Evolutionary conservation across 2,797 vertebrate genomes (phyloP).

Genomic region (Danio tinwini): DNA sequence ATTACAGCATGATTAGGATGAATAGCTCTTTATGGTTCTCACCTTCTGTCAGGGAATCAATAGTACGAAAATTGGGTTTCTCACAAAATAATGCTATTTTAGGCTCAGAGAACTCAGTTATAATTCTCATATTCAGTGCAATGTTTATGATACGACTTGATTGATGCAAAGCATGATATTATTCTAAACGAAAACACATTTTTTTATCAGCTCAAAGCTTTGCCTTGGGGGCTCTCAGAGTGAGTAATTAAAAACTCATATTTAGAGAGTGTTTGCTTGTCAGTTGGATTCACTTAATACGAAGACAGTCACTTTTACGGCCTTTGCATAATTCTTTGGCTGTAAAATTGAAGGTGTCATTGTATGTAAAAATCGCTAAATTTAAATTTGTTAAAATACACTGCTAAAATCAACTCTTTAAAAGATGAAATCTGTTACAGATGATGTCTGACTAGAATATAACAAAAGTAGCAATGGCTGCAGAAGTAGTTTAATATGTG

Average conservation of each 20-base stretch:
- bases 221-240: constrained; percentile 20
- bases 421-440: neutral
- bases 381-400: constrained; percentile 23
- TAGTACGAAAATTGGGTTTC: constrained; percentile 40
- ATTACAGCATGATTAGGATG: constrained; percentile 38
- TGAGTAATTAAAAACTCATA: constrained; percentile 46
- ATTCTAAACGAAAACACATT: constrained; percentile 20
- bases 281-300: constrained; percentile 13
- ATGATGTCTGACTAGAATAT: neutral
- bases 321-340: constrained; percentile 30
- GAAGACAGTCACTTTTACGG: constrained; percentile 23
- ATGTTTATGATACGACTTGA: constrained; percentile 8
- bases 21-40: constrained; percentile 33
- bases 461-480: neutral
- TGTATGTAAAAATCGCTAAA: neutral
- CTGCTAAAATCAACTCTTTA: neutral
- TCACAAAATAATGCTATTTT: constrained; percentile 16
- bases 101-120: neutral
- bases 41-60: constrained; percentile 37
- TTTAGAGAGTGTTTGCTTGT: constrained; percentile 45
- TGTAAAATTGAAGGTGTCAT: neutral
- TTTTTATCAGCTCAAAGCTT: constrained; percentile 17
- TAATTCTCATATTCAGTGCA: neutral
- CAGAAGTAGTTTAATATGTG: neutral
- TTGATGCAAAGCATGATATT: constrained; percentile 29